A percentile compares a stretch with the other conserved stretches of the same genome.
phyloP scores from a whole-genome alignment of 2,113 vertebrate species.

The Marcusenius ussheri region DNA sequence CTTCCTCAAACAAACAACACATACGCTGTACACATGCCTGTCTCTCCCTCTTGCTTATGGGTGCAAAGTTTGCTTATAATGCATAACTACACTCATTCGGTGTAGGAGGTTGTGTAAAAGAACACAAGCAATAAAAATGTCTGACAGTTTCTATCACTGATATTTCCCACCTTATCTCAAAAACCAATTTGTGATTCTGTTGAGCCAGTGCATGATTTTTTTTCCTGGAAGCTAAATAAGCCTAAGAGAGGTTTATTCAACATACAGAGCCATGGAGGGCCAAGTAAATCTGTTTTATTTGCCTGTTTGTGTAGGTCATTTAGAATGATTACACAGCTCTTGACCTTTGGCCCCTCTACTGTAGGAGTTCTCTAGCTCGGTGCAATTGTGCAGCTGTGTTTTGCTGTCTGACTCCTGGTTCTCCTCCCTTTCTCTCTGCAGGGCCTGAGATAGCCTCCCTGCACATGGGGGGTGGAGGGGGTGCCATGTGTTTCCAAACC shows the following conservation, averaged over 20 bases:
- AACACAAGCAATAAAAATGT: conserved; percentile 12
- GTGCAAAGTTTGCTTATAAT: background rate
- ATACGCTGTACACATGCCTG: background rate
- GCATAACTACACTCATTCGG: background rate
- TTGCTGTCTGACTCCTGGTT: background rate
- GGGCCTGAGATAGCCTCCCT: conserved; percentile 12
- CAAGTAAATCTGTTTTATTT: conserved; percentile 21
- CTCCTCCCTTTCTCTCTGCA: background rate
- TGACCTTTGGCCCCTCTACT: conserved; percentile 11
- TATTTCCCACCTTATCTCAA: conserved; percentile 17
- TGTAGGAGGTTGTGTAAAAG: background rate
- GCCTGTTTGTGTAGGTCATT: conserved; percentile 3
- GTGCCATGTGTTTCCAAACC: background rate
- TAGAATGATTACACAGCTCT: conserved; percentile 11
- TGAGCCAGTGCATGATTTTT: conserved; percentile 15
- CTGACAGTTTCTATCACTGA: conserved; percentile 34
- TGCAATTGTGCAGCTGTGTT: background rate
- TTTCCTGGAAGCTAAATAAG: background rate
- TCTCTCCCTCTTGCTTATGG: background rate
- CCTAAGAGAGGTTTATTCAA: background rate
- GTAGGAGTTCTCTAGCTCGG: background rate
- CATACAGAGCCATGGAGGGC: background rate
- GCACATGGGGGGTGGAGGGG: background rate
- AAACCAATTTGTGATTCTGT: conserved; percentile 20
- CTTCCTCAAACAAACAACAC: background rate